Evolutionary conservation across 2,113 vertebrate genomes (phyloP).

Genomic region (Loxodonta africana): DNA sequence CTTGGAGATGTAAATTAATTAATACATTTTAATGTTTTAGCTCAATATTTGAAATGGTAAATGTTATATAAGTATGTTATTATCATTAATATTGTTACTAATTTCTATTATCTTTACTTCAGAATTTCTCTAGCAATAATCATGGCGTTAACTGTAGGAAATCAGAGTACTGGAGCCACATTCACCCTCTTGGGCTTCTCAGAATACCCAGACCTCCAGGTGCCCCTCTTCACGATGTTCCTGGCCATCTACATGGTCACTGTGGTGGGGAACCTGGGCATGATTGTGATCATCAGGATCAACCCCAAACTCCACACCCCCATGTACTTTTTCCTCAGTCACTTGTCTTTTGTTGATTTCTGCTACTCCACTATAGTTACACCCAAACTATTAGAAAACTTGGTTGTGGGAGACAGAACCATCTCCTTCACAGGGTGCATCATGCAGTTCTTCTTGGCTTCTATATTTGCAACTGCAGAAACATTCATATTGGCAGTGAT

Average conservation of each 20-base stretch:
- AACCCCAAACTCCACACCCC: background rate
- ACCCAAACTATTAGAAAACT: no score
- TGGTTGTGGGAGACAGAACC: no score
- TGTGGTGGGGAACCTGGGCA: constrained; percentile 22
- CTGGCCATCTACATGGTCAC: background rate
- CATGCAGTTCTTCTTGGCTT: no score
- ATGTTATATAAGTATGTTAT: background rate
- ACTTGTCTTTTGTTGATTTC: no score
- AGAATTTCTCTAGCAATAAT: no score
- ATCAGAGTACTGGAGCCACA: background rate
- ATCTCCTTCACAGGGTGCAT: no score
- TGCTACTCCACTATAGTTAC: no score
- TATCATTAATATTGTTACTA: no score
- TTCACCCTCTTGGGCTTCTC: constrained; percentile 23
- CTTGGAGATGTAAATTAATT: background rate
- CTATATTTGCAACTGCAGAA: constrained; percentile 45
- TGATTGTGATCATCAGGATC: background rate
- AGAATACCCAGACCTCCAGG: background rate
- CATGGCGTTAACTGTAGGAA: no score
- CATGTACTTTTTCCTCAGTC: constrained; percentile 41
- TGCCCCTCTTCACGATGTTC: background rate
- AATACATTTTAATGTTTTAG: background rate
- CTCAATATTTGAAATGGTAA: background rate
- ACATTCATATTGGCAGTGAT: constrained; percentile 46
- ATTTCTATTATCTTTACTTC: no score